Evolutionary conservation across 1,140 invertebrate species (phyloP).

Genomic region (Brachionus rotundiformis): DNA sequence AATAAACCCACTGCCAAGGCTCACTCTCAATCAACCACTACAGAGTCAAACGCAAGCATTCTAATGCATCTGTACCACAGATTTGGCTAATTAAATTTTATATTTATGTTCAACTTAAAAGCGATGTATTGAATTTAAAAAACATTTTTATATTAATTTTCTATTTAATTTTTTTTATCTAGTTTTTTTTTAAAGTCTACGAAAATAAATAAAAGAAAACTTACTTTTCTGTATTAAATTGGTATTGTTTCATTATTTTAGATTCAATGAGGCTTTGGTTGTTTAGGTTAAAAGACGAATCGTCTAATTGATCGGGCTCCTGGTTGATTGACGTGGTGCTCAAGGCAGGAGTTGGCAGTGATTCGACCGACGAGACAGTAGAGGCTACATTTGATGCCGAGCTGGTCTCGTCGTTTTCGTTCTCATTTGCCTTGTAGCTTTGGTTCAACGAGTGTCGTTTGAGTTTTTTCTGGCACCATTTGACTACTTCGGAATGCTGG

Average conservation of each 20-base stretch:
- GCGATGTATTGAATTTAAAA: not conserved
- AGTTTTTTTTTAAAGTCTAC: conserved; percentile 20
- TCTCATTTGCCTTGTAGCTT: not conserved
- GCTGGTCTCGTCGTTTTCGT: conserved; percentile 15
- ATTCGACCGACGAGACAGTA: not conserved
- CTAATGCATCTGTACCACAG: conserved; percentile 32
- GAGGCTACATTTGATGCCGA: not conserved
- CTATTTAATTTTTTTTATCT: not conserved
- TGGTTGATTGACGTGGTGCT: not conserved
- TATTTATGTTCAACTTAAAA: not conserved
- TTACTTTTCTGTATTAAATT: conserved; percentile 48
- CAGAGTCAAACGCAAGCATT: conserved; percentile 23
- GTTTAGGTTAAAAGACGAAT: conserved; percentile 6
- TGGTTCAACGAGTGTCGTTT: not conserved
- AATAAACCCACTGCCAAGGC: not conserved
- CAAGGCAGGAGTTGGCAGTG: not conserved
- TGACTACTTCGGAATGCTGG: conserved; percentile 59
- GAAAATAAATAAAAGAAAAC: conserved; percentile 43
- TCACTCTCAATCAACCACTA: not conserved
- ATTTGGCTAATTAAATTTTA: not conserved
- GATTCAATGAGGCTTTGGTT: conserved; percentile 45
- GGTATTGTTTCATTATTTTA: conserved; percentile 50
- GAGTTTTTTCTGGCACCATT: conserved; percentile 54
- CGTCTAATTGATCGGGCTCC: conserved; percentile 26
- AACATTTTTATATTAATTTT: not conserved